These are phyloP conservation scores for Drosophila repletoides DNA, from an alignment of 1,140 invertebrate species.

Conservation along the genomic window DNA sequence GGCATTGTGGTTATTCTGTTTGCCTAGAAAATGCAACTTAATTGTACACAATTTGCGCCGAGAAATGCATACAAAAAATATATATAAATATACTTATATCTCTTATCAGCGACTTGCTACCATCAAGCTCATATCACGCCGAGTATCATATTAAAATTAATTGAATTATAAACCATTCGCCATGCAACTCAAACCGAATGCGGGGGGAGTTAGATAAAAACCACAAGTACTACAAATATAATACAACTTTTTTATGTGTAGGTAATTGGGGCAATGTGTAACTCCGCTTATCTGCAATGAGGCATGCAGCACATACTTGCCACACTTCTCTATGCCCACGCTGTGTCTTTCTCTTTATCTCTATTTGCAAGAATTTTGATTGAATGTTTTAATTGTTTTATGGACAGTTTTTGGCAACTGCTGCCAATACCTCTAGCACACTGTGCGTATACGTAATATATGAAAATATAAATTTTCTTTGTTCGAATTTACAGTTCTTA, in stretches of 20 bases:
- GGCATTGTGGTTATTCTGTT: slow-evolving; percentile 13
- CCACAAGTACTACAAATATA: slow-evolving; percentile 7
- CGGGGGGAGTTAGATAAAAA: slow-evolving; percentile 29
- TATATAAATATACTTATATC: slow-evolving; percentile 21
- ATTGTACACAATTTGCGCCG: slow-evolving; percentile 56
- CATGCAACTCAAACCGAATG: slow-evolving; percentile 14
- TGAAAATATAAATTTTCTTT: no score
- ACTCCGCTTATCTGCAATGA: slow-evolving; percentile 26
- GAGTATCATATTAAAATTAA: slow-evolving; percentile 71
- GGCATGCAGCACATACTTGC: slow-evolving; percentile 6
- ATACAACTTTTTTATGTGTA: slow-evolving; percentile 15
- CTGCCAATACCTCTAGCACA: slow-evolving; percentile 10
- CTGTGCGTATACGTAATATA: slow-evolving; percentile 34
- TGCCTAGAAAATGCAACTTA: slow-evolving; percentile 31
- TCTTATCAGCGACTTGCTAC: slow-evolving; percentile 44
- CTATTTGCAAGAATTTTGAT: slow-evolving; percentile 30
- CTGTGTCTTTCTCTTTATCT: no score
- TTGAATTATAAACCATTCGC: slow-evolving; percentile 63
- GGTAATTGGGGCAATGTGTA: slow-evolving; percentile 64
- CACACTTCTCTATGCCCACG: no score
- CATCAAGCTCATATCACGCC: slow-evolving; percentile 21
- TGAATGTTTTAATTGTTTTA: slow-evolving; percentile 9
- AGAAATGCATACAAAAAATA: slow-evolving; percentile 40
- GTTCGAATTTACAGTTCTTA: no score
- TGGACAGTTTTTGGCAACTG: background rate